Evolutionary conservation across 2,113 vertebrate genomes (phyloP), one percentile per base, ranked within the genome.

Genomic region (Protomyctophum bolini): DNA sequence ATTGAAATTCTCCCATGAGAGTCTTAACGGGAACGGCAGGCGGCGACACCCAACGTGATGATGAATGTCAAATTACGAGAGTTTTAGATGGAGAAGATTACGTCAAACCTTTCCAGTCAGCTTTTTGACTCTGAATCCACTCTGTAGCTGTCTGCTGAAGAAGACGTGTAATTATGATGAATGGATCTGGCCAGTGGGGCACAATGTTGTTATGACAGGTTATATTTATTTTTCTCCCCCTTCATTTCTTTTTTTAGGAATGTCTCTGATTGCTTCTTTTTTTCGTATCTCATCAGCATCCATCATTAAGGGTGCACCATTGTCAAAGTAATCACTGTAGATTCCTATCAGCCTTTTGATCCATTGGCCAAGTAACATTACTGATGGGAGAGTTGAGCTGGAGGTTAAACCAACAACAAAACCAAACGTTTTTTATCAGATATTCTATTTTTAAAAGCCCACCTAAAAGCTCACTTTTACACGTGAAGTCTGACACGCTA

Each of bases 1-100:
- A 91, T 82, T 85, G 81, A 83, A 81, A 87, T 87, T 87, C 85
- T 50, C 69, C 50, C 10, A 7, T 6, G 14, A 60, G 46, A 45
- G 41, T 63, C 52, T 57, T 41, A 41, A 10, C 55, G 47, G 10
- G 59, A 10, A 73, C 58, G 54, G 79, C 72, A 72, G 15, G 75
- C 67, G 15, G 75, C 67, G 77, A 72, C 48, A 9, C 45, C 1
- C 33, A 65, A 50, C 5, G 10, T 60, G 57, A 86, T 55, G n/a
- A 50, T 75, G 80, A 84, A 83, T 80, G 83, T 58, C 11, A 75
- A 83, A 86, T 83, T 68, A 68, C 66, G 73, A 69, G 62, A 76
- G 72, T 68, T 56, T 74, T 57, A 76, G 80, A 80, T 83, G 10
- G 49, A 69, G 52, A 28, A 63, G 72, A 84, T 72, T 72, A 52